A percentile compares a stretch with the other conserved stretches of the same genome.
phyloP scores from a whole-genome alignment of 1,140 invertebrate genomes.

The Asobara japonica region DNA sequence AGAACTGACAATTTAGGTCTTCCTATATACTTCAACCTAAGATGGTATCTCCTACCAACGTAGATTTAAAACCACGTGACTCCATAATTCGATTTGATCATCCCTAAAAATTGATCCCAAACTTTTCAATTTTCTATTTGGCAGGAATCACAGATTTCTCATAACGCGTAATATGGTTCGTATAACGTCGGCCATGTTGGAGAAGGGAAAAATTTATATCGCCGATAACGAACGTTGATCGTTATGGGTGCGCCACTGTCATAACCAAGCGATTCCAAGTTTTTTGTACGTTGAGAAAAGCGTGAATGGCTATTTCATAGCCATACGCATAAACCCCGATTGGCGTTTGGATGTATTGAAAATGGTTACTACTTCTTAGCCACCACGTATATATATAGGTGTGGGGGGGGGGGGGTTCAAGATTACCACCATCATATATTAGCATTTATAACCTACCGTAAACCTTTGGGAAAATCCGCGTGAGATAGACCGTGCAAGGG shows the following conservation, averaged over 20 bases:
- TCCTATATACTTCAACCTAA: too few species aligned
- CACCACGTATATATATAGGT: neutral
- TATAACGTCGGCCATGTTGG: neutral
- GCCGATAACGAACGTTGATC: neutral
- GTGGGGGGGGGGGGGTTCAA: neutral
- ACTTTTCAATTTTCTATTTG: neutral
- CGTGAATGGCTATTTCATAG: slow-evolving; percentile 26
- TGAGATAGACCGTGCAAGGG: slow-evolving; percentile 49
- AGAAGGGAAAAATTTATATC: neutral
- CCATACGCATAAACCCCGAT: slow-evolving; percentile 24
- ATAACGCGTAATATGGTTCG: neutral
- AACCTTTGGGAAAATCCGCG: slow-evolving; percentile 25
- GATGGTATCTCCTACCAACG: too few species aligned
- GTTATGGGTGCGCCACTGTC: neutral
- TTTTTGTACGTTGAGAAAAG: too few species aligned
- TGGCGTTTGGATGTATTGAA: neutral
- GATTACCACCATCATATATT: slow-evolving; percentile 45
- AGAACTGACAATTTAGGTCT: too few species aligned
- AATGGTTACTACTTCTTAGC: slow-evolving; percentile 1
- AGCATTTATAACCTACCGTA: slow-evolving; percentile 57
- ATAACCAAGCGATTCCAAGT: neutral
- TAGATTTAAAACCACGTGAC: too few species aligned
- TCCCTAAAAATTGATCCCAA: neutral
- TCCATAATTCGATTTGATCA: too few species aligned
- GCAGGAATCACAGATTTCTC: neutral